Evolutionary conservation across 2,888 invertebrate genomes (phyloP).

Genomic region (Apoderus coryli): DNA sequence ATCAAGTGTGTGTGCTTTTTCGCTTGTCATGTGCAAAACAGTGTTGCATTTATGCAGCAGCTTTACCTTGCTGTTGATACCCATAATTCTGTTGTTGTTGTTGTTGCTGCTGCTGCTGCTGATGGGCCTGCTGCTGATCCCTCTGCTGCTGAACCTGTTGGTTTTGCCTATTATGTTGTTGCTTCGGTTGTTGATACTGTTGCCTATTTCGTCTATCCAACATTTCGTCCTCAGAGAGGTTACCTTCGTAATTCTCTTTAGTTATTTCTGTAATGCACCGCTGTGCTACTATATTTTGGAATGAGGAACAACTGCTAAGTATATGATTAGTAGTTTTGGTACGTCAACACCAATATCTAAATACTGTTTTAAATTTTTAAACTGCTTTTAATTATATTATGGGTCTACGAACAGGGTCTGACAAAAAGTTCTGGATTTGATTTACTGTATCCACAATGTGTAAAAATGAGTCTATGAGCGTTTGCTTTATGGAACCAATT

Average conservation of each 20-base stretch:
- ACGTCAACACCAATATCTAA: slow-evolving; percentile 19
- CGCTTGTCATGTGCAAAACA: too few relatives aligned
- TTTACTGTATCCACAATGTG: too few relatives aligned
- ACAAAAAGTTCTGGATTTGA: too few relatives aligned
- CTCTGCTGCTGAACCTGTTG: slow-evolving; percentile 25
- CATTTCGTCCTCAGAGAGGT: slow-evolving; percentile 55
- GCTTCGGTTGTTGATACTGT: slow-evolving; percentile 25
- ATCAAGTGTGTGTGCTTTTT: too few relatives aligned
- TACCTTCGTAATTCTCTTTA: slow-evolving; percentile 59
- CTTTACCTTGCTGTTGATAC: slow-evolving; percentile 28
- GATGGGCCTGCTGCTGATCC: slow-evolving; percentile 28
- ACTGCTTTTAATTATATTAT: too few relatives aligned
- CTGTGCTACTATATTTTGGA: slow-evolving; percentile 29
- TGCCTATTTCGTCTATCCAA: slow-evolving; percentile 33
- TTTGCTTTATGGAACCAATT: too few relatives aligned
- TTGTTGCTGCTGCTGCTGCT: slow-evolving; percentile 30
- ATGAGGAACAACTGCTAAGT: slow-evolving; percentile 19
- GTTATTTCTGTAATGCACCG: slow-evolving; percentile 54
- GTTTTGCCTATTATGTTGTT: slow-evolving; percentile 31
- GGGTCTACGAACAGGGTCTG: too few relatives aligned
- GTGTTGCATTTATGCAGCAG: too few relatives aligned
- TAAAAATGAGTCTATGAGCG: too few relatives aligned
- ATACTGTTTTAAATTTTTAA: too few relatives aligned
- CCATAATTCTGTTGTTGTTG: slow-evolving; percentile 31
- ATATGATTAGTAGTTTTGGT: slow-evolving; percentile 20